Evolutionary conservation across 2,113 vertebrate species (phyloP), one percentile per base, ranked within the genome.

Genomic region (Albula glossodonta): DNA sequence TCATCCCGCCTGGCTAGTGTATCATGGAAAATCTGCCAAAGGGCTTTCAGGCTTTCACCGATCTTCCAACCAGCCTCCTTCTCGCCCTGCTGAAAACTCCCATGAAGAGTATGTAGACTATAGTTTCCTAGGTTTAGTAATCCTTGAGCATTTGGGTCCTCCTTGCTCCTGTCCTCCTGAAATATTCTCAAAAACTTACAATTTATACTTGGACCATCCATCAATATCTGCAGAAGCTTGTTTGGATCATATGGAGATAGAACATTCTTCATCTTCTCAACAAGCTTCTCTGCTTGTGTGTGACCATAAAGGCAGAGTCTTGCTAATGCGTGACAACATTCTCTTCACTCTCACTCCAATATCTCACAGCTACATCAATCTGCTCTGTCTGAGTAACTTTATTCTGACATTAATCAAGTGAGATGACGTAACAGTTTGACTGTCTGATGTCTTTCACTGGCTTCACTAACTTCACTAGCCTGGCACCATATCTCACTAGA

Each of bases 241-340:
- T 86, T 86, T 50, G 57, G 78, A 70, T 86, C 57, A 63, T 81
- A 57, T 22, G 56, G 57, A 63, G 85, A 83, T 12, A 4, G 78
- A 80, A 25, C 22, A 51, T 15, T 53, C 12, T 83, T 82, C 6
- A 86, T 83, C 4, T 53, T 85, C 66, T 87, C 80, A 51, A 82
- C 25, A 78, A 87, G 51, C 63, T 85, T 48, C 83, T 87, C 80
- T 85, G 86, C 78, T 78, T 86, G 57, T 53, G 80, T 85, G 83
- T 81, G 86, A 48, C 63, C 49, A 81, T 25, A 5, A 84, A 84
- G 77, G 80, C 25, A 31, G 86, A 87, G 84, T 87, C 50, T 19
- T 84, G 79, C 52, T 84, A 87, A 81, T 81, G 83, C 41, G 74
- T 78, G 13, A 41, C 78, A 19, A 87, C 82, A 48, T 86, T 85